Conservation (phyloP, 1,140 invertebrate species). For the Drosophila erecta region DNA sequence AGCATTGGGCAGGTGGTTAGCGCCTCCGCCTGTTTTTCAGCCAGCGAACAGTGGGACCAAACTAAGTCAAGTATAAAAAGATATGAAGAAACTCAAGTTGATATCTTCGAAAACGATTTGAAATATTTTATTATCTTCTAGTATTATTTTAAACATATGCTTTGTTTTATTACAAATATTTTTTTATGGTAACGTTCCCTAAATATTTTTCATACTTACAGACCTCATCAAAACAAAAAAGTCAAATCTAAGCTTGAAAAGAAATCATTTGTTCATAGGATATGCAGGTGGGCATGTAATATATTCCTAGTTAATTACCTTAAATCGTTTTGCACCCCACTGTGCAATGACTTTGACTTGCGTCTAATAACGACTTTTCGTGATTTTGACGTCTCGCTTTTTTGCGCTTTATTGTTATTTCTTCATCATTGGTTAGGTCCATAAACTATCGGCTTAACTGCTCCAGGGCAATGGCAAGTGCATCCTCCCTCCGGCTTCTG, state of each 20-base stretch:
- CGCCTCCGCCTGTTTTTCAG: conserved; percentile 44
- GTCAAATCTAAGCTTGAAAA: no score
- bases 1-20: conserved; percentile 50
- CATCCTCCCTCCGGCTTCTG: conserved; percentile 18
- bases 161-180: no score
- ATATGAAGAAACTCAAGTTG: no score
- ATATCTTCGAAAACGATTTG: no score
- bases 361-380: conserved; percentile 32
- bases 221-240: not conserved
- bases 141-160: no score
- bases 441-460: conserved; percentile 33
- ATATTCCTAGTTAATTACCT: conserved; percentile 8
- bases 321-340: conserved; percentile 12
- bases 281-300: not conserved
- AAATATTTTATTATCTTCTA: no score
- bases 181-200: no score
- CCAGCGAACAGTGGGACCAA: conserved; percentile 23
- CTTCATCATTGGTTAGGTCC: conserved; percentile 57
- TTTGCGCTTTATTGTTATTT: conserved; percentile 71
- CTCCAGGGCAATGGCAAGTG: conserved; percentile 41
- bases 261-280: no score
- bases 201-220: no score
- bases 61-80: no score
- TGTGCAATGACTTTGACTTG: conserved; percentile 15
- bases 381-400: conserved; percentile 53